phyloP scores from a whole-genome alignment of 2,797 vertebrate species.

The Hoplostethus atlanticus region DNA sequence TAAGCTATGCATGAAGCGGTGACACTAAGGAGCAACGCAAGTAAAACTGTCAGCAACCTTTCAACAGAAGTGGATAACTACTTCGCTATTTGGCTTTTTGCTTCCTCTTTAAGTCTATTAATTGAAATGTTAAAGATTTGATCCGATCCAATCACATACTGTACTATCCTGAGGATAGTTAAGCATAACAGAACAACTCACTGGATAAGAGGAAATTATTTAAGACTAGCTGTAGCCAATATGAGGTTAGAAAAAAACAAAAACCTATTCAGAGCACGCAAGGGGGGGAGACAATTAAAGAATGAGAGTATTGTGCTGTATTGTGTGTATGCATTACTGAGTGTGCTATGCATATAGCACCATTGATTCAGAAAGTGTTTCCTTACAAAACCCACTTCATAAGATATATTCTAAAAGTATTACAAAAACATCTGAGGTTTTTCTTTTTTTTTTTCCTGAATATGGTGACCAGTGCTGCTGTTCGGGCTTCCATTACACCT shows the following conservation, averaged over 20 bases:
- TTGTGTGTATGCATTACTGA: constrained; percentile 73
- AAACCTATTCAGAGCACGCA: constrained; percentile 41
- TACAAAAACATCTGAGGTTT: constrained; percentile 85
- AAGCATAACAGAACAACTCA: constrained; percentile 42
- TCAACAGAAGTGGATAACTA: constrained; percentile 69
- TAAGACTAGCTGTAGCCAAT: constrained; percentile 71
- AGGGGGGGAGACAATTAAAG: constrained; percentile 41
- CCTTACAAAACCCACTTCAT: constrained; percentile 85
- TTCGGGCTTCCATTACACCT: constrained; percentile 80
- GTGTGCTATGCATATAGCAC: constrained; percentile 82
- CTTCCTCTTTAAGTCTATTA: constrained; percentile 69
- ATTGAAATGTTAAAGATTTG: constrained; percentile 63
- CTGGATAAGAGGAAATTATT: constrained; percentile 54
- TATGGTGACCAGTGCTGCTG: constrained; percentile 83
- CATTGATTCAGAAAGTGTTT: constrained; percentile 82
- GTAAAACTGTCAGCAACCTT: constrained; percentile 66
- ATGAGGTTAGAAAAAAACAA: constrained; percentile 42
- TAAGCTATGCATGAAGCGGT: constrained; percentile 72
- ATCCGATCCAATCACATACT: constrained; percentile 29
- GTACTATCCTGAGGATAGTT: not conserved
- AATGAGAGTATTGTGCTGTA: constrained; percentile 81
- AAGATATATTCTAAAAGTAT: constrained; percentile 85
- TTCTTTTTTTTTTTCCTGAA: constrained; percentile 78
- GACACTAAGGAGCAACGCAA: constrained; percentile 71
- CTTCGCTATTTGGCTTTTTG: constrained; percentile 80